A percentile compares a stretch with the other conserved stretches of the same genome.
Evolutionary conservation across 1,140 invertebrate species (phyloP).

Genomic region (Drosophila busckii): DNA sequence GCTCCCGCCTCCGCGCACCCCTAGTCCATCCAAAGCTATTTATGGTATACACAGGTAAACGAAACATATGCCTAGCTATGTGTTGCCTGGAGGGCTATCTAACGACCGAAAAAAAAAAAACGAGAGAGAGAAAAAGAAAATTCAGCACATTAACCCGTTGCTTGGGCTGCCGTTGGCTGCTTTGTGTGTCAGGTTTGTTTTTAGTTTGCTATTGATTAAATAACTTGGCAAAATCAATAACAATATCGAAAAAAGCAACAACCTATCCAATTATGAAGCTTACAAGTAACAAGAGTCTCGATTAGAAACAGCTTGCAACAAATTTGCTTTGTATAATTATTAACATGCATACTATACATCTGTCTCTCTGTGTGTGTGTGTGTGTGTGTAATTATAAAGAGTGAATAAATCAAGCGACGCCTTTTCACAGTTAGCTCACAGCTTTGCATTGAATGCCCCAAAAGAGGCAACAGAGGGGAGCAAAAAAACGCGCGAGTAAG

Average conservation of each 20-base stretch:
- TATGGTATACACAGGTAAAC: no score
- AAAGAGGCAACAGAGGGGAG: constrained; percentile 1
- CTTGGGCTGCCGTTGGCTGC: constrained; percentile 19
- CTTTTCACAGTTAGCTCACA: constrained; percentile 62
- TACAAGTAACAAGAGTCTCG: constrained; percentile 11
- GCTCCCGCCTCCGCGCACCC: not conserved
- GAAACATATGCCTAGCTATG: no score
- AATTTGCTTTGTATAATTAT: constrained; percentile 35
- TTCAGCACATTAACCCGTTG: constrained; percentile 73
- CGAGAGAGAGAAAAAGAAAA: no score
- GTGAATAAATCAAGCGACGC: constrained; percentile 65
- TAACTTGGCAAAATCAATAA: constrained; percentile 57
- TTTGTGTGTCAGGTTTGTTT: constrained; percentile 24
- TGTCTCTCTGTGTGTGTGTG: not conserved
- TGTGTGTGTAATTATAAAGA: constrained; percentile 36
- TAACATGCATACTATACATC: constrained; percentile 45
- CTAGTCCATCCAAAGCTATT: constrained; percentile 11
- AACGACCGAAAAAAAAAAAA: no score
- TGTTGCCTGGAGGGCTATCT: no score
- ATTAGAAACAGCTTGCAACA: constrained; percentile 26
- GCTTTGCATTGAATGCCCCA: no score
- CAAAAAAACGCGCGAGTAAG: constrained; percentile 13
- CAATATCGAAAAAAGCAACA: constrained; percentile 24
- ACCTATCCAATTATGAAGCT: constrained; percentile 52
- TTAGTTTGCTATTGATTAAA: constrained; percentile 58